These are phyloP conservation scores for Malurus splendens DNA, from an alignment of 2,797 vertebrate species.

Conservation along the genomic window DNA sequence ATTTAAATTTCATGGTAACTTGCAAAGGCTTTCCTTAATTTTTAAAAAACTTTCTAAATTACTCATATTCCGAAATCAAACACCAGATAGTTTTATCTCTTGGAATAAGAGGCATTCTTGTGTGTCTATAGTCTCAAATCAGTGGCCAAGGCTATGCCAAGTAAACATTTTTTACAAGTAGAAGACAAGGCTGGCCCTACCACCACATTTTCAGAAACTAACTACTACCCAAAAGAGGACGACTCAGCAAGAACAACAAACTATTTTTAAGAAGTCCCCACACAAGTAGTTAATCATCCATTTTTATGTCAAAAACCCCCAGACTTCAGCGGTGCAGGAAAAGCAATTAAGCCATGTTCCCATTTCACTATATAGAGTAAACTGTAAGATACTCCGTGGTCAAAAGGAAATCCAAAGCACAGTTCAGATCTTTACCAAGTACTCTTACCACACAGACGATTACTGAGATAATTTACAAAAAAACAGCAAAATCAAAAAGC, in stretches of 20 bases:
- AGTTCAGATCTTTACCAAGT: neutral
- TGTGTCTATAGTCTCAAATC: neutral
- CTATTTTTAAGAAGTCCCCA: neutral
- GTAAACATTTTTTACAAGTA: neutral
- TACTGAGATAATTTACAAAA: neutral
- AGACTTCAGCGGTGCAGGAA: neutral
- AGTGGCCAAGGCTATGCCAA: neutral
- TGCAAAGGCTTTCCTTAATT: neutral
- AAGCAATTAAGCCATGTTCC: neutral
- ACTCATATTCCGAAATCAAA: neutral
- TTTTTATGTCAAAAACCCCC: neutral
- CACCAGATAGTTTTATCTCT: neutral
- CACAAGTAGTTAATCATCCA: neutral
- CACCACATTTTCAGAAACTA: neutral
- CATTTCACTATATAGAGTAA: neutral
- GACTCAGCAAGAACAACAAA: neutral
- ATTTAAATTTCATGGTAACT: neutral
- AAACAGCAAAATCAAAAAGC: neutral
- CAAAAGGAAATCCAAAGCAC: neutral
- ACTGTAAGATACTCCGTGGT: neutral
- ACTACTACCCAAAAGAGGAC: neutral
- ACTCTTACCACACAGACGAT: neutral
- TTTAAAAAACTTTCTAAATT: neutral
- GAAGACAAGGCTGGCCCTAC: neutral
- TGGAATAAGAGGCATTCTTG: neutral